Percentiles rank a stretch among this genome's conserved stretches.
Evolutionary conservation across 1,140 invertebrate species (phyloP).

Genomic region (Eumeta japonica): DNA sequence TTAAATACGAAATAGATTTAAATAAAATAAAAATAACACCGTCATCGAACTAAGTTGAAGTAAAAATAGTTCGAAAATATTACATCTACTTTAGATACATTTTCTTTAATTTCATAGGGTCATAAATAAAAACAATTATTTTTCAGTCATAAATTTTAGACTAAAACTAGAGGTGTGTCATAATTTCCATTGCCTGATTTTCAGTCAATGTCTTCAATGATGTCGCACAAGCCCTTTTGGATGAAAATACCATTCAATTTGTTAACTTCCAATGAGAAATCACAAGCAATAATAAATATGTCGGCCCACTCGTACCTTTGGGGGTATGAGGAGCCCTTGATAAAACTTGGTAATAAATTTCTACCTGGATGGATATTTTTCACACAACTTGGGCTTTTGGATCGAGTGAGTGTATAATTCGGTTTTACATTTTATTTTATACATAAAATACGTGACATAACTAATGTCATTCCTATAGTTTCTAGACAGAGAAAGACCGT

Average conservation of each 20-base stretch:
- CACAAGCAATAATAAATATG: constrained; percentile 67
- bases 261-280: constrained; percentile 58
- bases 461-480: constrained; percentile 20
- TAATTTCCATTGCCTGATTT: too few relatives aligned
- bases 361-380: constrained; percentile 73
- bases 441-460: constrained; percentile 2
- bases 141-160: too few relatives aligned
- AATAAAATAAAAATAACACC: too few relatives aligned
- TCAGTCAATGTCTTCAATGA: constrained; percentile 61
- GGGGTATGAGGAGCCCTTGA: constrained; percentile 80
- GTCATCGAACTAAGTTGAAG: too few relatives aligned
- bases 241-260: constrained; percentile 63
- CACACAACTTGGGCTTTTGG: constrained; percentile 71
- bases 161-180: too few relatives aligned
- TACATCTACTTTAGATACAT: too few relatives aligned
- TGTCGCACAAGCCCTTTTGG: constrained; percentile 55
- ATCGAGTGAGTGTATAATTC: constrained; percentile 63
- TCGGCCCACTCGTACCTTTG: constrained; percentile 75
- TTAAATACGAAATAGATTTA: too few relatives aligned
- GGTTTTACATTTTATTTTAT: constrained; percentile 4
- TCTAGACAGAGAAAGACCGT: constrained; percentile 23
- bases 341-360: constrained; percentile 65
- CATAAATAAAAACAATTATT: too few relatives aligned
- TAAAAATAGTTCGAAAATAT: too few relatives aligned
- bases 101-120: too few relatives aligned